Conservation (phyloP, 2,888 invertebrate species). For the Eristalis arbustorum region DNA sequence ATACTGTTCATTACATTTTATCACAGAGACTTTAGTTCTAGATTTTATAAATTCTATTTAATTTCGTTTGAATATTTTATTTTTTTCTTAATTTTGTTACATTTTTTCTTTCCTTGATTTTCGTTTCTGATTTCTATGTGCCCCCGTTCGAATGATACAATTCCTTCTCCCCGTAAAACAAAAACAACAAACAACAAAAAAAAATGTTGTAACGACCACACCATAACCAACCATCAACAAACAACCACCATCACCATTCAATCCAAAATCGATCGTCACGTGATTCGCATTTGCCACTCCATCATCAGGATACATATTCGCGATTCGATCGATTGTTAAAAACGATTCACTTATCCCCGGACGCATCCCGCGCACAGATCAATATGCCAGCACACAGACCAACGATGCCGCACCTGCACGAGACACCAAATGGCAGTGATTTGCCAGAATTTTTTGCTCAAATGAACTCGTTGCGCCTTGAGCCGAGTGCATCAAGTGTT, state of each 20-base stretch:
- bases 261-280: conserved; percentile 25
- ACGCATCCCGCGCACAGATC: conserved; percentile 63
- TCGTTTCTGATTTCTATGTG: conserved; percentile 66
- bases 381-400: conserved; percentile 34
- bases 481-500: conserved; percentile 21
- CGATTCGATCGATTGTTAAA: conserved; percentile 65
- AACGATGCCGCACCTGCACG: conserved; percentile 39
- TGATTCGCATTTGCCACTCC: background rate
- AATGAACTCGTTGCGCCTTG: conserved; percentile 25
- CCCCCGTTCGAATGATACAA: conserved; percentile 66
- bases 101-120: conserved; percentile 47
- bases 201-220: conserved; percentile 29
- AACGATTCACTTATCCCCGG: conserved; percentile 69
- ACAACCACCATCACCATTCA: conserved; percentile 30
- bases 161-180: conserved; percentile 58
- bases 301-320: conserved; percentile 58
- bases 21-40: background rate
- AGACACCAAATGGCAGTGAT: conserved; percentile 12
- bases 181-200: background rate
- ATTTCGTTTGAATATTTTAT: background rate
- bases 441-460: conserved; percentile 41
- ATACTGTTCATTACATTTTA: conserved; percentile 7
- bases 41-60: background rate
- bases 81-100: conserved; percentile 12
- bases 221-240: conserved; percentile 15